These are phyloP conservation scores for Enteromius viviparus DNA, from an alignment of 2,797 vertebrate genomes.

Conservation along the genomic window DNA sequence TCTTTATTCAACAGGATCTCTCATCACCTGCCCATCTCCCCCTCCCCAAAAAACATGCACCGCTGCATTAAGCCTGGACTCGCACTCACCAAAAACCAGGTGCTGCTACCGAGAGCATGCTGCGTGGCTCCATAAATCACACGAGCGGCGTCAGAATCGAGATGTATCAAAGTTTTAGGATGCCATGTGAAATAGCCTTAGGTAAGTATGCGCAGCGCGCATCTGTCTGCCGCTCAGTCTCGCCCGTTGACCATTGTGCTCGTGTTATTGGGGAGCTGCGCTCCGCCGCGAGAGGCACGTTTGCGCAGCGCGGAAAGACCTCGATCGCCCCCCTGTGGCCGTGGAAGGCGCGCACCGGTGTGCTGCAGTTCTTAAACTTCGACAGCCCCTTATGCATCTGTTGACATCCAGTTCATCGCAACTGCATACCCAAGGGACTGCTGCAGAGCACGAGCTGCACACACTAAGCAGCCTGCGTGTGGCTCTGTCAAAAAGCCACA, in stretches of 20 bases:
- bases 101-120: conserved; percentile 57
- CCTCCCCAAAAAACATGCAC: conserved; percentile 63
- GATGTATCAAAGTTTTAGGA: conserved; percentile 76
- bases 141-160: conserved; percentile 51
- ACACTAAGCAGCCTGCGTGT: conserved; percentile 14
- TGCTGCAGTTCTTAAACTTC: conserved; percentile 50
- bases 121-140: conserved; percentile 61
- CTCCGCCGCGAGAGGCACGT: conserved; percentile 70
- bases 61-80: conserved; percentile 71
- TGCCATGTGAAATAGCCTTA: conserved; percentile 65
- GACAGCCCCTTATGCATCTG: conserved; percentile 37
- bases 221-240: conserved; percentile 73
- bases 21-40: conserved; percentile 72
- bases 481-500: background rate
- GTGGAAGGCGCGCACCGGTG: conserved; percentile 59
- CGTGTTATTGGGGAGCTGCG: conserved; percentile 72
- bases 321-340: conserved; percentile 81
- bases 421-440: conserved; percentile 1
- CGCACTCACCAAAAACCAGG: conserved; percentile 65
- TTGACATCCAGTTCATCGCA: conserved; percentile 39
- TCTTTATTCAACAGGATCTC: conserved; percentile 82
- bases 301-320: conserved; percentile 74
- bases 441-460: background rate
- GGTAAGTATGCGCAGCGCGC: conserved; percentile 74
- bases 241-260: conserved; percentile 76